A percentile compares a stretch with the other conserved stretches of the same genome.
Evolutionary conservation across 2,888 invertebrate species (phyloP).

Genomic region (Pandemis cinnamomeana): DNA sequence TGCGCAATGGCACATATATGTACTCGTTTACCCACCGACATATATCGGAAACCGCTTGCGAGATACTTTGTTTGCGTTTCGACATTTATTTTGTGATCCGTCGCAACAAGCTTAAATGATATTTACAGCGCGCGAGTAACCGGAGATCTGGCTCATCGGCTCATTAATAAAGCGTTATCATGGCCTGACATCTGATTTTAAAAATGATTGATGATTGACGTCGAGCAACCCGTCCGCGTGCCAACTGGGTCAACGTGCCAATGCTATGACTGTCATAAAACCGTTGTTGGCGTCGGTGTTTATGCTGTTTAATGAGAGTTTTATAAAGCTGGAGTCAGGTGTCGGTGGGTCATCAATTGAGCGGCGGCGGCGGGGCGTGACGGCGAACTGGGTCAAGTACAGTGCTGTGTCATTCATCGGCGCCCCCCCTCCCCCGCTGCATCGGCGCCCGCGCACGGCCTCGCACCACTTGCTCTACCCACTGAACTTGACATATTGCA

Average conservation of each 20-base stretch:
- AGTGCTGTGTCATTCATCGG: constrained; percentile 84
- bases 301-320: constrained; percentile 58
- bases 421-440: constrained; percentile 55
- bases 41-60: constrained; percentile 75
- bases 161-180: constrained; percentile 46
- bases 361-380: constrained; percentile 58
- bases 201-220: constrained; percentile 73
- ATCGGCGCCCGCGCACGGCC: constrained; percentile 66
- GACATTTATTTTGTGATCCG: constrained; percentile 61
- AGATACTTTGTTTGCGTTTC: constrained; percentile 72
- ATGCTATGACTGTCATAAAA: constrained; percentile 76
- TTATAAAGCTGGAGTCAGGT: constrained; percentile 46
- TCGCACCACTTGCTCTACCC: constrained; percentile 57
- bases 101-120: constrained; percentile 14
- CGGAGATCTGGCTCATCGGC: constrained; percentile 39
- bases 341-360: constrained; percentile 35
- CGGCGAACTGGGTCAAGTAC: constrained; percentile 83
- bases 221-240: constrained; percentile 65
- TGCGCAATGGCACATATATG: constrained; percentile 76
- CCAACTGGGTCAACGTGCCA: constrained; percentile 80
- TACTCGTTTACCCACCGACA: constrained; percentile 68
- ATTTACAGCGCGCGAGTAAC: not conserved
- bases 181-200: constrained; percentile 53
- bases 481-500: constrained; percentile 81
- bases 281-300: constrained; percentile 47